These are phyloP conservation scores for Colletes collaris DNA, from an alignment of 2,888 invertebrate species.

Conservation along the genomic window DNA sequence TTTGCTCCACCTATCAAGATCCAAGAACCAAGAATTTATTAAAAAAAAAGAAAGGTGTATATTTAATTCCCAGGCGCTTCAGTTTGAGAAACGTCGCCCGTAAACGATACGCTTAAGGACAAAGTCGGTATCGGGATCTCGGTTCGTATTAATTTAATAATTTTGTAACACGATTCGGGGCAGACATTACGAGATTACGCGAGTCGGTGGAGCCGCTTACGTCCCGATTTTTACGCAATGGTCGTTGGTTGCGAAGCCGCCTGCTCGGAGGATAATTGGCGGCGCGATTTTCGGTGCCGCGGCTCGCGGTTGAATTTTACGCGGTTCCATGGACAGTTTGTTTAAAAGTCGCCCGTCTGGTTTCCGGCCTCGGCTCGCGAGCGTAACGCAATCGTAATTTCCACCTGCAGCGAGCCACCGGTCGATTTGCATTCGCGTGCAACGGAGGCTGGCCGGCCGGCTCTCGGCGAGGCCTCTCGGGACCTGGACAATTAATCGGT, in stretches of 20 bases:
- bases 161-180: conserved; percentile 5
- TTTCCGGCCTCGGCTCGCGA: conserved; percentile 42
- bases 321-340: conserved; percentile 25
- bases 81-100: too few species aligned
- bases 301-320: background rate
- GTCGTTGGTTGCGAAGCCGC: too few species aligned
- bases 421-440: conserved; percentile 65
- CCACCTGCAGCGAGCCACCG: conserved; percentile 56
- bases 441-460: conserved; percentile 16
- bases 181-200: too few species aligned
- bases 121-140: too few species aligned
- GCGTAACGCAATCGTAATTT: conserved; percentile 62
- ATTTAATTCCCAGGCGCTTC: too few species aligned
- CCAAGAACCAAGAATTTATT: too few species aligned
- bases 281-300: conserved; percentile 7
- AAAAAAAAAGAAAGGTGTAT: too few species aligned
- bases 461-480: conserved; percentile 14
- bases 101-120: too few species aligned
- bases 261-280: background rate
- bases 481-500: conserved; percentile 62
- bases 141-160: too few species aligned
- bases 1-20: too few species aligned
- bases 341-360: conserved; percentile 47
- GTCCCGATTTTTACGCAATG: too few species aligned
- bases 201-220: too few species aligned